Evolutionary conservation across 2,797 vertebrate species (phyloP).

Genomic region (Channa striata): DNA sequence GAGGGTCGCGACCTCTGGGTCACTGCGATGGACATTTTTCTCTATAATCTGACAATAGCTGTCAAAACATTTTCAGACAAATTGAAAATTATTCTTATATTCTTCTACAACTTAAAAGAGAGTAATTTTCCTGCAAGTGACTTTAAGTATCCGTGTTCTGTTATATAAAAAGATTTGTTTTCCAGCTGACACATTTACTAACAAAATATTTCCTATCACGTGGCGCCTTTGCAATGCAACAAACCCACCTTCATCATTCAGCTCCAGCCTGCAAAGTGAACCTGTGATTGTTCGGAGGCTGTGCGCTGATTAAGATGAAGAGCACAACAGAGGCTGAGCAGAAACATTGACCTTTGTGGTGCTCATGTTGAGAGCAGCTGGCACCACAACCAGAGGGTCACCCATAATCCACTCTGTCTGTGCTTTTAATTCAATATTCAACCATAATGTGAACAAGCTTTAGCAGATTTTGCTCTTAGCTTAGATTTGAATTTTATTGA

Average conservation of each 20-base stretch:
- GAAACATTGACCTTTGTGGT: constrained; percentile 49
- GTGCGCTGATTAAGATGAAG: constrained; percentile 50
- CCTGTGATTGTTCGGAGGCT: constrained; percentile 42
- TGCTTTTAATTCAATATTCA: constrained; percentile 64
- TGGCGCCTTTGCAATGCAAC: not conserved
- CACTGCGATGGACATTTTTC: too few relatives aligned
- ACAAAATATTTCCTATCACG: constrained; percentile 30
- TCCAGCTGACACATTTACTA: constrained; percentile 33
- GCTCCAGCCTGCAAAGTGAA: constrained; percentile 13
- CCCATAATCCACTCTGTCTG: constrained; percentile 68
- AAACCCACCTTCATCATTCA: not conserved
- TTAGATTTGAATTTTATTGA: not conserved
- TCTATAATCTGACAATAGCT: too few relatives aligned
- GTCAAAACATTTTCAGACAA: too few relatives aligned
- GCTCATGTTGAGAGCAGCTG: constrained; percentile 70
- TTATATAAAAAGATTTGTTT: constrained; percentile 8
- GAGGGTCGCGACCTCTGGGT: too few relatives aligned
- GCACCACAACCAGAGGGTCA: constrained; percentile 52
- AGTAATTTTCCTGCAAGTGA: not conserved
- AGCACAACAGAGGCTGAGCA: constrained; percentile 36
- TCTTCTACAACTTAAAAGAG: not conserved
- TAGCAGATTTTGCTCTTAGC: not conserved
- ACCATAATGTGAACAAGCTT: constrained; percentile 12
- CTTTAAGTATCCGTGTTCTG: not conserved
- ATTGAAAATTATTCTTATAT: not conserved